These are phyloP conservation scores for Sciurus niger DNA, from an alignment of 2,113 vertebrate species.

Conservation along the genomic window DNA sequence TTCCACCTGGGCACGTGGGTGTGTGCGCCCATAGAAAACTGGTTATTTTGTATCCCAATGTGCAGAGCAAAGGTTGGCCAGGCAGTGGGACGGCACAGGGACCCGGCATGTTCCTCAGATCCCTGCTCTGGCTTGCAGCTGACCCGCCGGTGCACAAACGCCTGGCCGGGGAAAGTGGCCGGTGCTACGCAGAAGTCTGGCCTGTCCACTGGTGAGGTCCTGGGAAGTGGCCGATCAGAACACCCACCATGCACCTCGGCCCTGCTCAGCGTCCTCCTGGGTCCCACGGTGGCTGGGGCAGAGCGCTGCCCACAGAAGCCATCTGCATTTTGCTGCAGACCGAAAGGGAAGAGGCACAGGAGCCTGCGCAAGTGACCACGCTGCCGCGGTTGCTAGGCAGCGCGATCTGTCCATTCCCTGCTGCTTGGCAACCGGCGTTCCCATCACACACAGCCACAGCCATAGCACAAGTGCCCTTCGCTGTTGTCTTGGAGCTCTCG, in stretches of 20 bases:
- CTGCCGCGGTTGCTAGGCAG: conserved; percentile 82
- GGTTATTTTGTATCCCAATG: neutral
- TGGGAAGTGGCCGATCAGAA: neutral
- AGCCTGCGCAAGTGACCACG: conserved; percentile 74
- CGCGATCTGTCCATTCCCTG: conserved; percentile 74
- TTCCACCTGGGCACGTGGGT: neutral
- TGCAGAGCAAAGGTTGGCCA: neutral
- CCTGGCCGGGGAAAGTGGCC: neutral
- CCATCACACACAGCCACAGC: conserved; percentile 63
- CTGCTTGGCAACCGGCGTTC: conserved; percentile 82
- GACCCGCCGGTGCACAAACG: neutral
- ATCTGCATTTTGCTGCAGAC: conserved; percentile 63
- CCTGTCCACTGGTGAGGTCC: too few relatives aligned
- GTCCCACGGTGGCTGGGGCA: neutral
- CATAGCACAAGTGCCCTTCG: conserved; percentile 38
- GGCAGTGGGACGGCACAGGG: neutral
- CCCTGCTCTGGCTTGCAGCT: neutral
- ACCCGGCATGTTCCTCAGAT: neutral
- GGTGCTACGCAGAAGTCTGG: neutral
- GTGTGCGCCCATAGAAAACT: neutral
- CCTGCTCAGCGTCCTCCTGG: neutral
- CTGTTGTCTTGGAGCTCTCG: conserved; percentile 56
- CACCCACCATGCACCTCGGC: too few relatives aligned
- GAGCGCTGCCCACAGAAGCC: neutral
- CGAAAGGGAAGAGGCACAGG: conserved; percentile 68